Conservation (phyloP, 2,113 vertebrate genomes). For the Cinclus cinclus region DNA sequence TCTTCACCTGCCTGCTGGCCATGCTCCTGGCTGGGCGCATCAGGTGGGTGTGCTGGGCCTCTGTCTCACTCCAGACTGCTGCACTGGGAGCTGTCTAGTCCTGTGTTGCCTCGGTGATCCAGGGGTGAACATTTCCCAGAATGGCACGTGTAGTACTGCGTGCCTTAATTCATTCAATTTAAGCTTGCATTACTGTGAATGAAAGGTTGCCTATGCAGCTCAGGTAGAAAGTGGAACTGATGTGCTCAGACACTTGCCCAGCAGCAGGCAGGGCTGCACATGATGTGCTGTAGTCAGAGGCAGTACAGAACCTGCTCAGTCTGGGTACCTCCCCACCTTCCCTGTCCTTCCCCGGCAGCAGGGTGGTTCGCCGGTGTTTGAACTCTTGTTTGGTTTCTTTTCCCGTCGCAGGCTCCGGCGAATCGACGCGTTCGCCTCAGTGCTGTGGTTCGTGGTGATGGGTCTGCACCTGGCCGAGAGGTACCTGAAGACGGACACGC, state of each 20-base stretch:
- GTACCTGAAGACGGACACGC: conserved; percentile 70
- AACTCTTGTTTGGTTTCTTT: background rate
- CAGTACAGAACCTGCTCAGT: background rate
- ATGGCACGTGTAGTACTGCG: accelerated
- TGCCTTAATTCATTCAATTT: background rate
- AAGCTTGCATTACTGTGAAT: background rate
- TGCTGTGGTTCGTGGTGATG: conserved; percentile 89
- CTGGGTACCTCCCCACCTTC: background rate
- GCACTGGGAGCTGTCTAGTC: accelerated
- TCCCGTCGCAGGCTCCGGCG: conserved; percentile 81
- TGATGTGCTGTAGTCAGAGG: background rate
- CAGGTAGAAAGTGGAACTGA: background rate
- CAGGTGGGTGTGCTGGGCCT: conserved; percentile 74
- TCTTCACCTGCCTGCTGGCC: conserved; percentile 86
- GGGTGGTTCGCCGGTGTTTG: accelerated
- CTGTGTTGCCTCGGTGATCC: background rate
- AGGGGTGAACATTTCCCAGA: background rate
- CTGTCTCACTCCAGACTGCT: accelerated
- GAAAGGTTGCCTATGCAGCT: background rate
- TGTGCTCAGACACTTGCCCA: background rate
- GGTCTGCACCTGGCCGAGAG: conserved; percentile 80
- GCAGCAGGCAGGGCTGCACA: background rate
- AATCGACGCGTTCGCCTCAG: conserved; percentile 85
- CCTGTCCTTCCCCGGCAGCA: background rate
- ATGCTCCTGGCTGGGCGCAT: conserved; percentile 86